Evolutionary conservation across 2,888 invertebrate species (phyloP), one percentile per base, ranked within the genome.

Genomic region (Callinectes sapidus): DNA sequence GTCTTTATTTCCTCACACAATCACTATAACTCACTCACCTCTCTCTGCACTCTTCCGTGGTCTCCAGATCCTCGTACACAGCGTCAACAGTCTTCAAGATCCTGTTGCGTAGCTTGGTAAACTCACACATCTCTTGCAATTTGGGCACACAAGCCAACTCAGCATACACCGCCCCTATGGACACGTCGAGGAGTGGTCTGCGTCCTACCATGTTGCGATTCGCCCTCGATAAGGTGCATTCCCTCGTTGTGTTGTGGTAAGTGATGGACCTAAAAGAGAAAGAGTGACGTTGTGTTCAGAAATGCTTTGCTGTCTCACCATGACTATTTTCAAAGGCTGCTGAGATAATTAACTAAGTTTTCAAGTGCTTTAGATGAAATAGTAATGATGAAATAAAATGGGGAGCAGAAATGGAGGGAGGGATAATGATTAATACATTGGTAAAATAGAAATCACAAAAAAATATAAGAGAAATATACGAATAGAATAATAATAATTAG

Each of bases 61-160:
- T 94, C 77, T 94, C 95, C 2, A 95, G 95, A n/a, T 95, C 95
- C 90, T 95, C 95, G 90, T 95, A 95, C 3, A 96, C 95, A 28
- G 95, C 95, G 94, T 96, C 96, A 23, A 95, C 96, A 10, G 95
- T 96, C 94, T 95, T 95, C 87, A 96, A 95, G 32, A 96, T 95
- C 39, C 95, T 94, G 85, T 95, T 95, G 23, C 94, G 94, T 85
- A 95, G 94, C 90, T 95, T 95, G 66, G 95, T 95, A 94, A 96
- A 96, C 94, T 96, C 95, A 93, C 96, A 96, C 95, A 95, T 95
- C 88, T 95, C 95, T 90, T 95, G 95, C 13, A 95, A 95, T 86
- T 95, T 95, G 54, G 95, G 95, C n/a, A 95, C 95, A 94, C 96
- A 96, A 95, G 96, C 96, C 61, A 95, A 95, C 95, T 96, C 96